Evolutionary conservation across 2,797 vertebrate genomes (phyloP).

Genomic region (Gymnodraco acuticeps): DNA sequence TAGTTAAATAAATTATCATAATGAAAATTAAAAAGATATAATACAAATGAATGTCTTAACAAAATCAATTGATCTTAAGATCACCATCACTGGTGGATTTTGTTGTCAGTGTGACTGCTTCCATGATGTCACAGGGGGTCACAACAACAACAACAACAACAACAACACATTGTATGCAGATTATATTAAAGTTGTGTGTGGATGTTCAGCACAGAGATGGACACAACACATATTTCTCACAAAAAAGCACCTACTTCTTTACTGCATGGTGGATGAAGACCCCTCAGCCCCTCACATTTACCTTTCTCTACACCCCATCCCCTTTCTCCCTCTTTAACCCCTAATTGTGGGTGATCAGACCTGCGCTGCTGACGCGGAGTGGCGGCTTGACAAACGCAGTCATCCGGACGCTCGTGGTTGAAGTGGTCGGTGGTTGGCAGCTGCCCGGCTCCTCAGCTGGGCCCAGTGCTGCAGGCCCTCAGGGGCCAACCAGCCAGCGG

Average conservation of each 20-base stretch:
- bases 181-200: background rate
- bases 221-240: background rate
- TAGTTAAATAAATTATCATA: no score
- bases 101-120: background rate
- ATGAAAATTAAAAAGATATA: no score
- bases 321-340: constrained; percentile 68
- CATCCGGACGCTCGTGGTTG: constrained; percentile 84
- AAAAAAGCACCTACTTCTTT: constrained; percentile 39
- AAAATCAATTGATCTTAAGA: no score
- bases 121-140: constrained; percentile 5
- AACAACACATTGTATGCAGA: background rate
- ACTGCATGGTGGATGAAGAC: constrained; percentile 4
- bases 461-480: constrained; percentile 68
- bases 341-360: constrained; percentile 86
- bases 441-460: constrained; percentile 86
- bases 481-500: constrained; percentile 74
- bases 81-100: background rate
- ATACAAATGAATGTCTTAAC: no score
- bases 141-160: background rate
- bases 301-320: background rate
- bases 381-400: constrained; percentile 89
- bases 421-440: constrained; percentile 86
- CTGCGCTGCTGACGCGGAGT: constrained; percentile 79
- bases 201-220: constrained; percentile 1
- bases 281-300: background rate